Base-by-base conservation (phyloP, 2,113 vertebrate genomes). In the Pelobates fuscus region DNA sequence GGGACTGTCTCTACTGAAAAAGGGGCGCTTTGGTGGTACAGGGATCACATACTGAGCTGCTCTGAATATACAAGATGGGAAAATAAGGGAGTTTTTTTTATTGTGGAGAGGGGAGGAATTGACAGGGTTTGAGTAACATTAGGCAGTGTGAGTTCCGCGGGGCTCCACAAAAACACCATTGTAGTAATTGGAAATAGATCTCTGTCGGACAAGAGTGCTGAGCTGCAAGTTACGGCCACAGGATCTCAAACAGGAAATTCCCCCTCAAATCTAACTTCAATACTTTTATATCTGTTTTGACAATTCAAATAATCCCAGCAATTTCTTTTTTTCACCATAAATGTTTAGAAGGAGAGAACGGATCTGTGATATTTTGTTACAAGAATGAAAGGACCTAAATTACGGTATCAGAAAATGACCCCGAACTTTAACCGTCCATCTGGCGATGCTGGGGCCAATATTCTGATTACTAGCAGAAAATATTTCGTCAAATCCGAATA, bases 201-300 rank as follows among this genome's bases (percentile, higher is more conserved):
- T 75, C 24, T 18, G 62, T 62, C 24, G 49, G 43, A 20, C 67
- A 67, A 55, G 6, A 26, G 27, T 12, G 18, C 6, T 6, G 24
- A 1, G 11, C 67, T 44, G 24, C 37, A 17, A 68, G 27, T 49
- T 26, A 57, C 70, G 77, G 49, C 43, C 43, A 2, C 57, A 49
- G 29, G 29, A 46, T 59, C 8, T 32, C 41, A 67, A 75, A 67
- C 71, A 67, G 70, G 58, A 78, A 75, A 78, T 69, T 46, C 67
- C 63, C 44, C 5, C 2, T 44, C 32, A 29, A 0, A 0, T 27
- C 60, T 57, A 61, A 44, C 14, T 61, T 79, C 71, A 7, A 1
- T 69, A 70, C 10, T 61, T 1, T 2, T 71, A 57, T 43, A 24
- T 69, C 49, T 58, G 72, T 43, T 67, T 41, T 21, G 32, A 57